Evolutionary conservation across 2,888 invertebrate species (phyloP), one percentile per base, ranked within the genome.

Genomic region (Ophonus ardosiacus): DNA sequence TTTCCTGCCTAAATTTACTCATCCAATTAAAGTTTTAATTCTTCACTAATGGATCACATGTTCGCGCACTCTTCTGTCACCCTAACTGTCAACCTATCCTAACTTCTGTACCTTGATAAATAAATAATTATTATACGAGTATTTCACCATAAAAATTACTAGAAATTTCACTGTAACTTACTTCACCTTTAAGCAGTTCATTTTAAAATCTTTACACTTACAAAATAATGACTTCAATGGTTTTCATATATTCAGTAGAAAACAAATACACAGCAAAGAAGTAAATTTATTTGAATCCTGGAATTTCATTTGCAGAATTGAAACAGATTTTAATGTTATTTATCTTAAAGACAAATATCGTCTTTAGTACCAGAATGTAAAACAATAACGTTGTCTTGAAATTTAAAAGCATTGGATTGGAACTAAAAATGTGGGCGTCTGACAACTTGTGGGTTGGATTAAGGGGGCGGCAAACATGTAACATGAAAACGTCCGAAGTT

Each of bases 41-140:
- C 71, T 74, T 74, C 43, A 74, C 71, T 74, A 74, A 74, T 74
- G 71, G 51, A 74, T 74, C 71, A 74, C 71, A 40, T 74, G 59
- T 61, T 31, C 13, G 17, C 71, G 71, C 18, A 18, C 13, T 43
- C 43, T 74, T 43, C 43, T 74, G 71, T 74, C 71, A 74, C 71
- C 40, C 40, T 10, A 15, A 74, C 40, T 43, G 71, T 74, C 40
- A 68, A 38, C 43, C 71, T 17, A 68, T 31, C 38, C 31, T 68
- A 38, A 31, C 71, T n/a, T n/a, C n/a, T n/a, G n/a, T n/a, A n/a
- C n/a, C n/a, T n/a, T n/a, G n/a, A n/a, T n/a, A n/a, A n/a, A n/a
- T n/a, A n/a, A n/a, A n/a, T n/a, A n/a, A n/a, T n/a, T n/a, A n/a
- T n/a, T n/a, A n/a, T n/a, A n/a, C n/a, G 8, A 17, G 15, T 59